phyloP scores from a whole-genome alignment of 2,113 vertebrate species.

The Enhydra lutris region DNA sequence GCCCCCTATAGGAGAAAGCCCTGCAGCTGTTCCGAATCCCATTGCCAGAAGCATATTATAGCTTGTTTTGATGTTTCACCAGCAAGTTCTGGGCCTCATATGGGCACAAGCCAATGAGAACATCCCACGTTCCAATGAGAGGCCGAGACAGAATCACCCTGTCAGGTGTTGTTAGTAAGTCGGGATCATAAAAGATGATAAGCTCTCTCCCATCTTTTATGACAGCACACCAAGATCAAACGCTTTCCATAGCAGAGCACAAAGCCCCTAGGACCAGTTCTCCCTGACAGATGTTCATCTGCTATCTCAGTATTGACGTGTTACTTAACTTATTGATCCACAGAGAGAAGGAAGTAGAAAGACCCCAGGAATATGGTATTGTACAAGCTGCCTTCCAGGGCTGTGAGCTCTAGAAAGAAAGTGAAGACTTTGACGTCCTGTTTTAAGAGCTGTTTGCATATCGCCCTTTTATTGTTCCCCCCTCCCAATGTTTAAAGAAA shows the following conservation, averaged over 20 bases:
- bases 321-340: conserved; percentile 79
- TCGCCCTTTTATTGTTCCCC: conserved; percentile 10
- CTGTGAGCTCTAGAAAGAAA: conserved; percentile 55
- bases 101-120: conserved; percentile 56
- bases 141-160: conserved; percentile 51
- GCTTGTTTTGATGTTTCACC: conserved; percentile 58
- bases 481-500: background rate
- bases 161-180: conserved; percentile 63
- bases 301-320: conserved; percentile 75
- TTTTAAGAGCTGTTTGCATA: conserved; percentile 58
- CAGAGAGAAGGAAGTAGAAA: conserved; percentile 62
- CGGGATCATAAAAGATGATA: conserved; percentile 72
- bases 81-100: conserved; percentile 35
- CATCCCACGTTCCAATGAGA: conserved; percentile 28
- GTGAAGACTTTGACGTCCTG: conserved; percentile 23
- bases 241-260: conserved; percentile 62
- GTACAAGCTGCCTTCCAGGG: conserved; percentile 58
- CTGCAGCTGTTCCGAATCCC: conserved; percentile 50
- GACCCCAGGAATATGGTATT: conserved; percentile 60
- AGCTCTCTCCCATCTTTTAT: conserved; percentile 72
- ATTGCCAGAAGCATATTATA: conserved; percentile 53
- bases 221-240: conserved; percentile 79
- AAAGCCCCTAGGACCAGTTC: conserved; percentile 60
- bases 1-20: background rate
- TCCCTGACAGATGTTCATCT: conserved; percentile 76